These are phyloP conservation scores for Glaucidium brasilianum DNA, from an alignment of 2,113 vertebrate genomes.

Conservation along the genomic window DNA sequence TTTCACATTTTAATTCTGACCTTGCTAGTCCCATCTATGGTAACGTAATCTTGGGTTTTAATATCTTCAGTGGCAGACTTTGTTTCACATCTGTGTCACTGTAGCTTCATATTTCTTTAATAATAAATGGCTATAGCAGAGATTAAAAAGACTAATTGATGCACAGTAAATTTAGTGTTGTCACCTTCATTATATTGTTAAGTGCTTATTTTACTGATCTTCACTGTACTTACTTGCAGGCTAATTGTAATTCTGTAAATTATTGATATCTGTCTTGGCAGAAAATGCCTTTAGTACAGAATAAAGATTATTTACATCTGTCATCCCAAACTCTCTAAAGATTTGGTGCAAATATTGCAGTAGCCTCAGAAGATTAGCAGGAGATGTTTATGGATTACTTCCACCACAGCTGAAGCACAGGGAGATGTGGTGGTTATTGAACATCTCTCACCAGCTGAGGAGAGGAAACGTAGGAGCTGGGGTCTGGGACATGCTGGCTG, in stretches of 20 bases:
- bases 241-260: constrained; percentile 6
- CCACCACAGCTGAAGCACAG: neutral
- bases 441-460: neutral
- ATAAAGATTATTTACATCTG: neutral
- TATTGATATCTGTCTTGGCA: neutral
- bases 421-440: no score
- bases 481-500: neutral
- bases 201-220: neutral
- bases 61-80: neutral
- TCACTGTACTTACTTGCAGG: neutral
- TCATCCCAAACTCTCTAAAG: neutral
- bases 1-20: neutral
- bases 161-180: neutral
- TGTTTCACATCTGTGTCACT: neutral
- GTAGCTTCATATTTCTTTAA: constrained; percentile 20
- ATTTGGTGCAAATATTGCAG: neutral
- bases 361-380: neutral
- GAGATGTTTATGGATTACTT: neutral
- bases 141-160: neutral
- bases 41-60: neutral
- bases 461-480: neutral
- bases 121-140: neutral
- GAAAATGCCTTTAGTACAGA: neutral
- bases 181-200: neutral
- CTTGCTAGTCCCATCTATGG: neutral